Base-by-base conservation (phyloP, 2,888 invertebrate species). In the Cephus nigrinus region DNA sequence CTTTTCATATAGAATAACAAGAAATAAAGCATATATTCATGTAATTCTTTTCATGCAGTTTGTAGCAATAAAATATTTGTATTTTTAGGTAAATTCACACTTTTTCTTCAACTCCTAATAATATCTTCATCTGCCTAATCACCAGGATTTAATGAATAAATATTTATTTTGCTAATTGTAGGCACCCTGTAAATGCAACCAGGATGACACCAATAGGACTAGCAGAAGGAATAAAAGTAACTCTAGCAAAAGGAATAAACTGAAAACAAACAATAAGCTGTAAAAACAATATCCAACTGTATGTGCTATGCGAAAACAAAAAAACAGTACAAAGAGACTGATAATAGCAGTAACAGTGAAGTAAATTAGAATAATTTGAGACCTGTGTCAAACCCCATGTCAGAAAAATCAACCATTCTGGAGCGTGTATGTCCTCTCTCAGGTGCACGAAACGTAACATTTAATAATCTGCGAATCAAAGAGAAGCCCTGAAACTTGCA, bases 381-480 rank as follows among this genome's bases (percentile, higher is more conserved):
- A 55, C 55, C 55, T 55, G 55, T 55, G 55, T 55, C 23, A 55
- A 55, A 55, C 23, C 55, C 55, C 55, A 55, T 55, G 23, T 55
- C 55, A 55, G 55, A 55, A 55, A 55, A 55, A 55, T 55, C 55
- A 55, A 23, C 23, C 55, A 55, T 55, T 55, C 55, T 55, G 55
- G 2, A 23, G 55, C 9, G 23, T 55, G 23, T 71, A 12, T 12
- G 31, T 33, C 12, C 12, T 82, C 73, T 80, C 78, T 77, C 85
- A 87, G 85, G 87, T 86, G 86, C 77, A 76, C 76, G 73, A 79
- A 55, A 55, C 55, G 55, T 55, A 55, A 23, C 72, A 82, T 81
- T 80, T 75, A 81, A 83, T 86, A 85, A 86, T 82, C 82, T 77
- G 31, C 75, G 80, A 84, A 86, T 86, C 86, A 86, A 87, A 86